Evolutionary conservation across 2,113 vertebrate genomes (phyloP).

Genomic region (Gopherus flavomarginatus): DNA sequence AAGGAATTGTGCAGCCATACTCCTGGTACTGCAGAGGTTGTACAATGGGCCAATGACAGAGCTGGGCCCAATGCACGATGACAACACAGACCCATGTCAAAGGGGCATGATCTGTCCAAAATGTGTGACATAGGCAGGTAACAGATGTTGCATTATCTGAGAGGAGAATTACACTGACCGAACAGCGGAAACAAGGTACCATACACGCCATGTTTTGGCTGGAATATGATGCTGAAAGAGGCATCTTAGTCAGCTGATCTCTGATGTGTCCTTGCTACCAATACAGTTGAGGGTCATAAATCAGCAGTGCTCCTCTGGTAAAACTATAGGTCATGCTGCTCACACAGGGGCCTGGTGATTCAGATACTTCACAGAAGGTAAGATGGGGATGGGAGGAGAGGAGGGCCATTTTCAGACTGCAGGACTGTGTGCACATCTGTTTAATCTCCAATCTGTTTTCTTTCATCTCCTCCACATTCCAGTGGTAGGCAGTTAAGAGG

Average conservation of each 20-base stretch:
- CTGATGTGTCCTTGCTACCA: neutral
- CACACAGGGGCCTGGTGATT: neutral
- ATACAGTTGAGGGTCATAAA: neutral
- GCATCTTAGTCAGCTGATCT: neutral
- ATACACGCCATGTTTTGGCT: neutral
- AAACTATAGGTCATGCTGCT: neutral
- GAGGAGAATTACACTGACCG: neutral
- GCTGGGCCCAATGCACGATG: neutral
- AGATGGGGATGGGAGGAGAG: neutral
- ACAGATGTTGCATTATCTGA: neutral
- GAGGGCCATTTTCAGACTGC: neutral
- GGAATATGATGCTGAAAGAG: neutral
- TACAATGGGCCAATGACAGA: neutral
- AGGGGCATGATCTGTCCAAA: neutral
- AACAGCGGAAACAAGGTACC: neutral
- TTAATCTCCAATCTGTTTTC: conserved; percentile 78
- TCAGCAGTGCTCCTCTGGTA: neutral
- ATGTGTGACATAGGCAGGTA: neutral
- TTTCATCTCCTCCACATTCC: conserved; percentile 92
- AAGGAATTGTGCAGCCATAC: neutral
- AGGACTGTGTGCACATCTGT: conserved; percentile 53
- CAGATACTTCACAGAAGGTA: conserved; percentile 8
- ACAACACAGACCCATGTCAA: neutral
- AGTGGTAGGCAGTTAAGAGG: conserved; percentile 57
- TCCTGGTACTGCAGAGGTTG: neutral